Conservation (phyloP, 2,797 vertebrate species). For the Darevskia mixta region DNA sequence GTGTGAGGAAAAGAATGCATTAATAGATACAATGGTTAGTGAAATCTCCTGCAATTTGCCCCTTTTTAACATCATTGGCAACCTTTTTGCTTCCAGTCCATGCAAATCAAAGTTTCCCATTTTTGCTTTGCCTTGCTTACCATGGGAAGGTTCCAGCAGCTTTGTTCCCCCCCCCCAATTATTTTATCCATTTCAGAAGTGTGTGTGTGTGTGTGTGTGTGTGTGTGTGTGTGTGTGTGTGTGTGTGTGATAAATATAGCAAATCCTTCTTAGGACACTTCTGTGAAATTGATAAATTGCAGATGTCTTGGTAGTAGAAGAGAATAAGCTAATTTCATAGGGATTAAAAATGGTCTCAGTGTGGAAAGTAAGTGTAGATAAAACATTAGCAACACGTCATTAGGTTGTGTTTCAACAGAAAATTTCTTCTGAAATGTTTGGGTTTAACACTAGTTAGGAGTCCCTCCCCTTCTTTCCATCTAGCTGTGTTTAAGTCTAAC, state of each 20-base stretch:
- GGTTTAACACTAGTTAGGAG: not conserved
- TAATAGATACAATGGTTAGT: not conserved
- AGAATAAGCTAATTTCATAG: not conserved
- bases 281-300: not conserved
- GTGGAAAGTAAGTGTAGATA: not conserved
- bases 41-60: not conserved
- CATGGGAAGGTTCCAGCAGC: not conserved
- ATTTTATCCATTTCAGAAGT: not conserved
- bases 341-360: not conserved
- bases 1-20: not conserved
- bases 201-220: not conserved
- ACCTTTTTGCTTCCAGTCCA: not conserved
- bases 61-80: not conserved
- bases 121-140: not conserved
- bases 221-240: not conserved
- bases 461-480: not conserved
- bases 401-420: not conserved
- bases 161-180: not conserved
- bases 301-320: not conserved
- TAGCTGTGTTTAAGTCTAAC: not conserved
- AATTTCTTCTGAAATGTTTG: slow-evolving; percentile 21
- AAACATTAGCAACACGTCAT: not conserved
- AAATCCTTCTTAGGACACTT: not conserved
- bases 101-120: not conserved
- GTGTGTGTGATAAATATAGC: too few species aligned